phyloP scores from a whole-genome alignment of 2,797 vertebrate species.

The Rhincodon typus region DNA sequence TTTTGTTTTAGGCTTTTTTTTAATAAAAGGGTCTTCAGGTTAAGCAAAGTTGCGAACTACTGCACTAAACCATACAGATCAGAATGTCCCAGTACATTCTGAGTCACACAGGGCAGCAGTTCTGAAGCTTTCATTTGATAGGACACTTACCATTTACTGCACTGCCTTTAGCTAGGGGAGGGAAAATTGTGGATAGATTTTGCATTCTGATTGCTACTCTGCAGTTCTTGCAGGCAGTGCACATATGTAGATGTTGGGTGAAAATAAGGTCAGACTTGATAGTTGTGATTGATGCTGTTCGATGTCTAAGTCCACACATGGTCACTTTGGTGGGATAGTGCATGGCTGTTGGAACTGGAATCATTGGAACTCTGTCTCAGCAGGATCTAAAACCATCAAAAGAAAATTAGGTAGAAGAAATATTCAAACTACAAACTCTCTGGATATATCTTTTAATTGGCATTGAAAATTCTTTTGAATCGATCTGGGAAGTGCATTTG shows the following conservation, averaged over 20 bases:
- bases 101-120: neutral
- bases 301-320: neutral
- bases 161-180: neutral
- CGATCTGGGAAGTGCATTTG: neutral
- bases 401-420: neutral
- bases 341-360: neutral
- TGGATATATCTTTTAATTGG: neutral
- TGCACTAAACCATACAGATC: neutral
- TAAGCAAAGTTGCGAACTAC: too few species aligned
- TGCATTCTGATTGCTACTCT: neutral
- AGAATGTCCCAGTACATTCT: neutral
- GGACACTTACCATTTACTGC: neutral
- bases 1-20: too few species aligned
- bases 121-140: too few species aligned
- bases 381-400: neutral
- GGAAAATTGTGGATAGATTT: neutral
- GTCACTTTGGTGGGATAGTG: neutral
- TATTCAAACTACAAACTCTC: neutral
- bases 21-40: too few species aligned
- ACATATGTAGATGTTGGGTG: neutral
- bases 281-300: neutral
- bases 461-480: neutral
- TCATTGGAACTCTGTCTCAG: neutral
- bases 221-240: neutral
- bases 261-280: neutral